phyloP scores from a whole-genome alignment of 2,113 vertebrate species.

The Saccopteryx bilineata region DNA sequence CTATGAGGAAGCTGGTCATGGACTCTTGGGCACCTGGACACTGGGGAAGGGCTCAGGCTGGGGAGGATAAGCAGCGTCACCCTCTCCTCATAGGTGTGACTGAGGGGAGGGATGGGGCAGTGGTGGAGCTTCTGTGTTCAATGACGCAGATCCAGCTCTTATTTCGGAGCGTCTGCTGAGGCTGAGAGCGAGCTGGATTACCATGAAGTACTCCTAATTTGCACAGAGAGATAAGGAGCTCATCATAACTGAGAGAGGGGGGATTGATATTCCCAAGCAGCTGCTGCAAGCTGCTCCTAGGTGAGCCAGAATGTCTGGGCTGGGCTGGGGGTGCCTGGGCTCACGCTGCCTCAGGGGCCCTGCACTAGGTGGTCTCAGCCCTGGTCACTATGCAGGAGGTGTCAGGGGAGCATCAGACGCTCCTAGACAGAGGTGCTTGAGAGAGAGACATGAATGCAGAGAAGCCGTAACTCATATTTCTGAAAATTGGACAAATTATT shows the following conservation, averaged over 20 bases:
- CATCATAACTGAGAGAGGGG: not conserved
- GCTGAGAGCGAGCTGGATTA: conserved; percentile 26
- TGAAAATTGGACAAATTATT: not conserved
- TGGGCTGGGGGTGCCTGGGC: not conserved
- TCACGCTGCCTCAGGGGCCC: not conserved
- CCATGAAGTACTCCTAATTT: conserved; percentile 42
- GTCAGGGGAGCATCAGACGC: not conserved
- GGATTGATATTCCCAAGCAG: not conserved
- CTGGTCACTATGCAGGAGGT: not conserved
- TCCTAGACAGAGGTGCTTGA: not conserved
- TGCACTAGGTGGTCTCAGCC: not conserved
- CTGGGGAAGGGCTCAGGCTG: not conserved
- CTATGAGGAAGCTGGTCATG: not conserved
- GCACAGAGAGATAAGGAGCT: conserved; percentile 54
- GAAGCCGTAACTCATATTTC: not conserved
- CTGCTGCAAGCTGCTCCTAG: not conserved
- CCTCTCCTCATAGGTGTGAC: too few relatives aligned
- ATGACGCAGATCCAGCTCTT: conserved; percentile 47
- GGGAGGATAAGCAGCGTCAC: not conserved
- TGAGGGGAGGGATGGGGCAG: not conserved
- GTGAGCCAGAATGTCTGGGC: not conserved
- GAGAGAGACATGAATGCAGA: not conserved
- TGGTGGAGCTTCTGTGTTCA: not conserved
- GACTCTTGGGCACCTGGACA: not conserved
- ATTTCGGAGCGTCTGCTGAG: not conserved